Evolutionary conservation across 1,140 invertebrate species (phyloP).

Genomic region (Drosophila gunungcola): DNA sequence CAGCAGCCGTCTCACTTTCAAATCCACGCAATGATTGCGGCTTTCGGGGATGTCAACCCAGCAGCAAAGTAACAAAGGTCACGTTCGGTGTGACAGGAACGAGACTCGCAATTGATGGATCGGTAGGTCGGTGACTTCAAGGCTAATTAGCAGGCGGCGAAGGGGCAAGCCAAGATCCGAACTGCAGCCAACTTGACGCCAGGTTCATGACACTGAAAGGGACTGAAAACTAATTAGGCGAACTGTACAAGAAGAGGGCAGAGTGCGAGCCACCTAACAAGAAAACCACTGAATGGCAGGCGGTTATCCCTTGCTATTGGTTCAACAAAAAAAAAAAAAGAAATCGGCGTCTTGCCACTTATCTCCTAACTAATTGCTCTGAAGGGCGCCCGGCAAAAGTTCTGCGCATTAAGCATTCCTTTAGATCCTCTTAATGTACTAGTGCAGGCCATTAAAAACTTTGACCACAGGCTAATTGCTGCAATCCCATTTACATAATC

Average conservation of each 20-base stretch:
- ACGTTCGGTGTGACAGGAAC: constrained; percentile 53
- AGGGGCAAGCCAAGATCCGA: constrained; percentile 11
- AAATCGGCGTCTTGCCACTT: neutral
- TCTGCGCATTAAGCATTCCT: neutral
- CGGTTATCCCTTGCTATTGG: neutral
- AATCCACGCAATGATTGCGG: constrained; percentile 48
- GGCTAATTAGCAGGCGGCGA: constrained; percentile 56
- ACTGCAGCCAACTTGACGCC: constrained; percentile 29
- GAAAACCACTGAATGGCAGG: constrained; percentile 18
- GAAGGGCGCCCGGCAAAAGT: constrained; percentile 6
- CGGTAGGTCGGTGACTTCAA: constrained; percentile 43
- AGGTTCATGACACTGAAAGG: constrained; percentile 45
- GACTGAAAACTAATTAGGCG: constrained; percentile 68
- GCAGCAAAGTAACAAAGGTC: constrained; percentile 71
- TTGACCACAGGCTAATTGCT: constrained; percentile 32
- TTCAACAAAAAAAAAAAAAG: neutral
- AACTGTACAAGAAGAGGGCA: constrained; percentile 3
- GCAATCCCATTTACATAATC: constrained; percentile 63
- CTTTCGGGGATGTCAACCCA: constrained; percentile 52
- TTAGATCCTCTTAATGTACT: neutral
- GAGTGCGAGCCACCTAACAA: constrained; percentile 11
- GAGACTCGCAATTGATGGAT: constrained; percentile 76
- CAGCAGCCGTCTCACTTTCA: constrained; percentile 53
- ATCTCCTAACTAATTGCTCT: constrained; percentile 15
- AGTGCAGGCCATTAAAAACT: constrained; percentile 13